Evolutionary conservation across 37 sponge, comb jelly and placozoan genomes (phyloP).

Genomic region (Bolinopsis microptera): DNA sequence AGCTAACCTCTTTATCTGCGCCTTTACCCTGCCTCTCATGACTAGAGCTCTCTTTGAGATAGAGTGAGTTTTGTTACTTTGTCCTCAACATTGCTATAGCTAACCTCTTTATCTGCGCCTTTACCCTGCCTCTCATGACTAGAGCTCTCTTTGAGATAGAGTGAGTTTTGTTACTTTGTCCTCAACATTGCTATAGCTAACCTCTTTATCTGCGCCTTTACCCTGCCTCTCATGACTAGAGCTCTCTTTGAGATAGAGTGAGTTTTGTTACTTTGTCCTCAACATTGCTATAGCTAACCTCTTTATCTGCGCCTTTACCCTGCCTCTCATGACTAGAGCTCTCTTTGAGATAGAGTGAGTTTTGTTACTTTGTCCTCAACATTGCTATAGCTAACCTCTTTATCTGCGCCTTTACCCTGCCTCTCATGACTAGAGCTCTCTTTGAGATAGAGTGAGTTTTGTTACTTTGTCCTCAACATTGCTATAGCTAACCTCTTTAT

Average conservation of each 20-base stretch:
- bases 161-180: conserved; percentile 11
- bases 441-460: background rate
- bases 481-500: conserved; percentile 43
- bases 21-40: conserved; percentile 31
- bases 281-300: conserved; percentile 51
- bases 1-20: conserved; percentile 59
- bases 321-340: conserved; percentile 8
- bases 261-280: background rate
- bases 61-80: background rate
- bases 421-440: background rate
- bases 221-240: conserved; percentile 39
- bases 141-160: conserved; percentile 37
- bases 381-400: conserved; percentile 42
- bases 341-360: conserved; percentile 11
- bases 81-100: conserved; percentile 57
- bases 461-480: conserved; percentile 23
- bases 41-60: conserved; percentile 57
- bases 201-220: conserved; percentile 56
- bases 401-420: conserved; percentile 30
- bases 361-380: background rate
- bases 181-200: conserved; percentile 60
- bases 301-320: conserved; percentile 27
- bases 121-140: conserved; percentile 43
- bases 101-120: conserved; percentile 57
- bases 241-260: conserved; percentile 49